phyloP scores from a whole-genome alignment of 2,113 vertebrate genomes.

The Mandrillus leucophaeus region DNA sequence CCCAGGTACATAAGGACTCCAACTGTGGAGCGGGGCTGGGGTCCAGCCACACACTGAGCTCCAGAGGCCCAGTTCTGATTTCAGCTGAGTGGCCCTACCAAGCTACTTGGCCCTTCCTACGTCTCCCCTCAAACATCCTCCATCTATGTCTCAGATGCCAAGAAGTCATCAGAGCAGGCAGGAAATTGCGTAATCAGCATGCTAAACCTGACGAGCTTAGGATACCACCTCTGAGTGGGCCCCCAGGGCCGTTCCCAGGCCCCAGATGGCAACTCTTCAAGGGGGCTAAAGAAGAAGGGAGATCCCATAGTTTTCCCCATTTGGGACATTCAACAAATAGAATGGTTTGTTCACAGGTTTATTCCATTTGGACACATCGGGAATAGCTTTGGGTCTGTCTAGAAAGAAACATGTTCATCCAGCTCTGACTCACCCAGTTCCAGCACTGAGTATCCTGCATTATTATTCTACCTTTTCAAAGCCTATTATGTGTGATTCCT shows the following conservation, averaged over 20 bases:
- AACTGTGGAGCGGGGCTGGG: background rate
- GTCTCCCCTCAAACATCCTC: background rate
- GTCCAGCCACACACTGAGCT: background rate
- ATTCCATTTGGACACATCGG: background rate
- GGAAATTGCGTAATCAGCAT: background rate
- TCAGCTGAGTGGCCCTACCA: background rate
- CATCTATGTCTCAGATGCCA: background rate
- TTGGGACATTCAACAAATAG: too few relatives aligned
- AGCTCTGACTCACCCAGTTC: background rate
- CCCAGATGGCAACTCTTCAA: background rate
- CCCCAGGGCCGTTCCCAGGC: background rate
- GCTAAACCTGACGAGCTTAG: fast-evolving
- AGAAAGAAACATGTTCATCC: background rate
- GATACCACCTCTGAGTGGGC: background rate
- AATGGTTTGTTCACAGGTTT: background rate
- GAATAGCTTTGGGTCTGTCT: background rate
- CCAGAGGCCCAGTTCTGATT: background rate
- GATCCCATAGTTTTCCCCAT: background rate
- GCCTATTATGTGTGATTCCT: background rate
- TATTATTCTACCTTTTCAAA: background rate
- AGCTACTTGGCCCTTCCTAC: background rate
- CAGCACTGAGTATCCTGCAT: too few relatives aligned
- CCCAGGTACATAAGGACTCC: background rate
- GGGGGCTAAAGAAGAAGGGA: background rate
- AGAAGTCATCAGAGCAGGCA: background rate